Percentiles rank a stretch among this genome's conserved stretches.
Evolutionary conservation across 2,113 vertebrate genomes (phyloP).

Genomic region (Enhydra lutris): DNA sequence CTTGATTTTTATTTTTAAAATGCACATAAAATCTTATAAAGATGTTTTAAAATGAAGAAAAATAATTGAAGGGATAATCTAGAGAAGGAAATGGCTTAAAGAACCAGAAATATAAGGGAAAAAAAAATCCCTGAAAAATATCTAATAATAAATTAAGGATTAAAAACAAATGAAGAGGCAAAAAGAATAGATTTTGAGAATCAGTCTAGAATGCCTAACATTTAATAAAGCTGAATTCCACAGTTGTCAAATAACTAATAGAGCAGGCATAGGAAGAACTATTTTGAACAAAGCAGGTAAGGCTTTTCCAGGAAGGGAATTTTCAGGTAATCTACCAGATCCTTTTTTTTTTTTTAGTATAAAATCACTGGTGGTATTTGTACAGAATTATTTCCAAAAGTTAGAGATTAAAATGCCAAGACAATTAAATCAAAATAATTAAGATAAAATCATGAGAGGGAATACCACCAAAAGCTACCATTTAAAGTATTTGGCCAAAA

Average conservation of each 20-base stretch:
- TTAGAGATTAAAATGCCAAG: constrained; percentile 1
- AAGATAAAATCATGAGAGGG: not conserved
- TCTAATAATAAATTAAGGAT: not conserved
- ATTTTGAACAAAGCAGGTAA: not conserved
- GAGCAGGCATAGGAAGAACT: not conserved
- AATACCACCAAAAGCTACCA: not conserved
- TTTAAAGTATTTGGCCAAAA: not conserved
- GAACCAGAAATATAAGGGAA: not conserved
- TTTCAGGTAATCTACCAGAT: not conserved
- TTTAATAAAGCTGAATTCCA: not conserved
- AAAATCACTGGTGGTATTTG: not conserved
- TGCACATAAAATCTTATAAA: not conserved
- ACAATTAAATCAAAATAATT: not conserved
- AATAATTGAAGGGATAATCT: not conserved
- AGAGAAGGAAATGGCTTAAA: not conserved
- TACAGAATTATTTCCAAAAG: not conserved
- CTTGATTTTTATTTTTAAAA: not conserved
- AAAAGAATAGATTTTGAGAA: not conserved
- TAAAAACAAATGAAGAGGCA: not conserved
- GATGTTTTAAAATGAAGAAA: not conserved
- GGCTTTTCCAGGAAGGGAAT: not conserved
- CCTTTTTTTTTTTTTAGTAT: not conserved
- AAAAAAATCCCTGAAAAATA: not conserved
- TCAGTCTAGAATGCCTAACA: not conserved
- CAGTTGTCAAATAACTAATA: not conserved